Base-by-base conservation (phyloP, 2,888 invertebrate species). In the Drosophila mimica region DNA sequence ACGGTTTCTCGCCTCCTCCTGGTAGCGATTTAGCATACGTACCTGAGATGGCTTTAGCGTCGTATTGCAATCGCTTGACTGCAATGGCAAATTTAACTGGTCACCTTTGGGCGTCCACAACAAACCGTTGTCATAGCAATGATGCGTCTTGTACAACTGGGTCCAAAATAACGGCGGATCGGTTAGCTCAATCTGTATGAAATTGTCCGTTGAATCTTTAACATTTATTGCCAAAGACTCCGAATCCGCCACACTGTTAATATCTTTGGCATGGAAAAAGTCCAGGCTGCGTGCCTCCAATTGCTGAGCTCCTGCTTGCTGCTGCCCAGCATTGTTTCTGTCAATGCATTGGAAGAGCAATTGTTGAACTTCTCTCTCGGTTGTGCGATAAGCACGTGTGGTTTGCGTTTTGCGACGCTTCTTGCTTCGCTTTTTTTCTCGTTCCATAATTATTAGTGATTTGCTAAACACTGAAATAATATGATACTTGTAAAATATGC, bases 21-120 rank as follows among this genome's bases (percentile, higher is more conserved):
- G 78, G 28, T 82, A 89, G 8, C 93, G 91, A 81, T 93, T 93
- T 1, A 93, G 52, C 79, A 93, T 76, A 11, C 91, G 86, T 52
- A 75, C 70, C 87, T 81, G 69, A 71, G 71, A 33, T 53, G 68
- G 3, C 2, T 86, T 87, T 25, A 81, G 48, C 0, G 72, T 61
- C 0, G 11, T 30, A 5, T 46, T 76, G 8, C 51, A 46, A 2
- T 77, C 85, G 25, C 25, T 36, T 9, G 76, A 7, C 11, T 78
- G 74, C 13, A 82, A 31, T 11, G 88, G 81, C 33, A 78, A 70
- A 51, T 90, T 81, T 9, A 87, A 56, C 8, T 66, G 66, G 2
- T 73, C 51, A 4, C 77, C 76, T n/a, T 38, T 38, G 5, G 92
- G 92, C 8, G 54, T 64, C 65, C 81, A 92, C 0, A 92, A 48